These are phyloP conservation scores for Trigoniulus corallinus DNA, from an alignment of 1,140 invertebrate genomes.

Conservation along the genomic window DNA sequence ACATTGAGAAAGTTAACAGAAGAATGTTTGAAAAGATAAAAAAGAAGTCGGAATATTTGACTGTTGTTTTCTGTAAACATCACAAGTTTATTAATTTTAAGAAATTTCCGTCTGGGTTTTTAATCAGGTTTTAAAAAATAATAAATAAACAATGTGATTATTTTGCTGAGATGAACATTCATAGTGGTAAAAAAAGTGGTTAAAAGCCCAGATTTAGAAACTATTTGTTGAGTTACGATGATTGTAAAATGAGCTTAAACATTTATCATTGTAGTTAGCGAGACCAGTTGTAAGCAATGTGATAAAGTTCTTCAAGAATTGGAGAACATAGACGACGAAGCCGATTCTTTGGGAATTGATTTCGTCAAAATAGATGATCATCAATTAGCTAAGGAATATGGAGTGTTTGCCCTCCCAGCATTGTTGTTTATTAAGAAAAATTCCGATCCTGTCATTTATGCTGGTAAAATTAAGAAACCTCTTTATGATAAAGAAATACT, in stretches of 20 bases:
- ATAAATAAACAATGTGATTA: not conserved
- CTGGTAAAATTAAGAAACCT: conserved; percentile 39
- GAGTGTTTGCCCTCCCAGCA: conserved; percentile 25
- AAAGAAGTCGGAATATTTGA: conserved; percentile 27
- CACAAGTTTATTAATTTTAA: too few relatives aligned
- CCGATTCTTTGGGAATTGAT: conserved; percentile 17
- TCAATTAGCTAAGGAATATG: conserved; percentile 23
- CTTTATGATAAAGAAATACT: not conserved
- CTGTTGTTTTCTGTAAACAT: conserved; percentile 90
- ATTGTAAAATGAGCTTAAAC: not conserved
- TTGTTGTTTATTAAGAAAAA: conserved; percentile 47
- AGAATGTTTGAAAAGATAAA: conserved; percentile 27
- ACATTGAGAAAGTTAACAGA: conserved; percentile 27
- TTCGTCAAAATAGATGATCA: conserved; percentile 24
- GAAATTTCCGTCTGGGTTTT: conserved; percentile 23
- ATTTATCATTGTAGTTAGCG: conserved; percentile 49
- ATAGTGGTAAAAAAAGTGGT: not conserved
- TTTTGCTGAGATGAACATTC: too few relatives aligned
- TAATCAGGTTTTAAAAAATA: conserved; percentile 1
- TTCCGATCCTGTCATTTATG: conserved; percentile 79
- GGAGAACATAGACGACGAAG: conserved; percentile 31
- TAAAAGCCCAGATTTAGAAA: too few relatives aligned
- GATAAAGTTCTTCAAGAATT: conserved; percentile 63
- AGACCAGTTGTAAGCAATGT: conserved; percentile 78
- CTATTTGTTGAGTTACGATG: too few relatives aligned